Evolutionary conservation across 35 echinoderm and acorn worm genomes (phyloP).

Genomic region (Diadema setosum): DNA sequence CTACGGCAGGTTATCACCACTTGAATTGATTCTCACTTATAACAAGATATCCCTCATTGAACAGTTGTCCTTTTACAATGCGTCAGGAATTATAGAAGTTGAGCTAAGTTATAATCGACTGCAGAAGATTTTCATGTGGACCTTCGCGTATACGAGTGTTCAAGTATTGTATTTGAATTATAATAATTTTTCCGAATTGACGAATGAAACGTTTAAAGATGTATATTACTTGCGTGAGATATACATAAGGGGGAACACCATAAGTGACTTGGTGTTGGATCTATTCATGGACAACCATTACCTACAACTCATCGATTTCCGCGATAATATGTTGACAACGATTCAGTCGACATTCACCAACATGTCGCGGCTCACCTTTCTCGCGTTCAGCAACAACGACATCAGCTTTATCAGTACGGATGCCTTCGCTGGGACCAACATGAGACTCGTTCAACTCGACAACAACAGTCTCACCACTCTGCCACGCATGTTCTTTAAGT

Average conservation of each 20-base stretch:
- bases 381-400: conserved; percentile 14
- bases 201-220: neutral
- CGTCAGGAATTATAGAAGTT: neutral
- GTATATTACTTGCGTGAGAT: neutral
- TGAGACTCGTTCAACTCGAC: conserved; percentile 7
- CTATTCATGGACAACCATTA: neutral
- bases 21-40: neutral
- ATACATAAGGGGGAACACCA: neutral
- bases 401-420: neutral
- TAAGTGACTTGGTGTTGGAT: neutral
- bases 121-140: neutral
- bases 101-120: conserved; percentile 13
- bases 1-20: neutral
- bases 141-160: neutral
- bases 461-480: conserved; percentile 36
- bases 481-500: neutral
- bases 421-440: conserved; percentile 17
- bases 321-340: neutral
- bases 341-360: conserved; percentile 7
- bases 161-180: neutral
- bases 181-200: neutral
- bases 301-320: neutral
- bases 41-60: conserved; percentile 18
- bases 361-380: neutral
- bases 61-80: neutral